These are phyloP conservation scores for Festucalex cinctus DNA, from an alignment of 2,113 vertebrate genomes.

Conservation along the genomic window DNA sequence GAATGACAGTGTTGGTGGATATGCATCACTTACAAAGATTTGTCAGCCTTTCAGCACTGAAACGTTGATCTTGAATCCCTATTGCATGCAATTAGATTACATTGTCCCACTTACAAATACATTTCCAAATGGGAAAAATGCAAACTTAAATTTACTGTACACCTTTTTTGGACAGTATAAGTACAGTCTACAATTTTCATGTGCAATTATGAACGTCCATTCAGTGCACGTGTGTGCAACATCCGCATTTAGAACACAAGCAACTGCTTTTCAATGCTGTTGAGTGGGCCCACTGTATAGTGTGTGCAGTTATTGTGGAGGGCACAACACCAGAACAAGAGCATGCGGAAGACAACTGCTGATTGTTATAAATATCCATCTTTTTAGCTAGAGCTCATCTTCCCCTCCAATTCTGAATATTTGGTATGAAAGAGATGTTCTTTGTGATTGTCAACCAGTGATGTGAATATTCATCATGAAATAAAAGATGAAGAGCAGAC, in stretches of 20 bases:
- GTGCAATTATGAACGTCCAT: background rate
- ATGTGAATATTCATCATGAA: constrained; percentile 78
- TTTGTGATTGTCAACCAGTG: constrained; percentile 78
- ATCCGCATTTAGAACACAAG: background rate
- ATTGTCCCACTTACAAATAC: background rate
- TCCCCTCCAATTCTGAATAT: constrained; percentile 62
- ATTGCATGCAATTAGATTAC: constrained; percentile 4
- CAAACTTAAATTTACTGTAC: background rate
- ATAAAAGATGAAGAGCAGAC: constrained; percentile 61
- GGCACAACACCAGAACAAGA: constrained; percentile 56
- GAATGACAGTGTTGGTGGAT: constrained; percentile 53
- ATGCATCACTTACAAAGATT: constrained; percentile 46
- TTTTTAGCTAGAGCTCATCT: constrained; percentile 59
- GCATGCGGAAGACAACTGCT: constrained; percentile 65
- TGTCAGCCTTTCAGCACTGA: constrained; percentile 45
- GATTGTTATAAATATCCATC: constrained; percentile 63
- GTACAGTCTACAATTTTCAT: background rate
- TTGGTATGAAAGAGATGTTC: constrained; percentile 76
- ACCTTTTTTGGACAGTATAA: background rate
- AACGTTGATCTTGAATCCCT: constrained; percentile 26
- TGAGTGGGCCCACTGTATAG: constrained; percentile 36
- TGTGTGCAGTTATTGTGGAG: constrained; percentile 46
- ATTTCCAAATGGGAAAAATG: background rate
- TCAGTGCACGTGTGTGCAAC: background rate
- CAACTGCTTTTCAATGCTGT: constrained; percentile 47